Conservation (phyloP, 2,113 vertebrate genomes). For the Pandion haliaetus region DNA sequence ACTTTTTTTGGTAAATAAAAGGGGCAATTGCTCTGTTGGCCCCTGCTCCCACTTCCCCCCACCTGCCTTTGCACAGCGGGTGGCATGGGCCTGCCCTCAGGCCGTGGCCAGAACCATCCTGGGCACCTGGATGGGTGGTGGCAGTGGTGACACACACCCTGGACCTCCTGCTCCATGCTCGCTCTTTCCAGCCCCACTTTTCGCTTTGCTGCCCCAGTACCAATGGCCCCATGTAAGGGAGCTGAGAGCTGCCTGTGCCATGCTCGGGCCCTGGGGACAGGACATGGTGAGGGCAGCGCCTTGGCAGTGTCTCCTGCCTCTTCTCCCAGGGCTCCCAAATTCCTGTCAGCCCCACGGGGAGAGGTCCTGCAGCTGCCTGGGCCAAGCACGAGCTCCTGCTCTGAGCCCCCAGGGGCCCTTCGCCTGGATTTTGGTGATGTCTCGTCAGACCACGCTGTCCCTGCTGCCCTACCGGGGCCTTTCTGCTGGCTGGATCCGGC, state of each 20-base stretch:
- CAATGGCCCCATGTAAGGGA: fast-evolving
- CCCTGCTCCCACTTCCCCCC: fast-evolving
- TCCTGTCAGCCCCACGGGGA: background rate
- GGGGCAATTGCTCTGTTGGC: background rate
- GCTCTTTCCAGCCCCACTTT: background rate
- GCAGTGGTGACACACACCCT: background rate
- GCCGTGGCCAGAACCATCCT: background rate
- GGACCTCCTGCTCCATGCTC: fast-evolving
- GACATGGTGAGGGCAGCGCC: background rate
- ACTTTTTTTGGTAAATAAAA: background rate
- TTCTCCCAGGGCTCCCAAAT: background rate
- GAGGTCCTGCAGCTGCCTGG: fast-evolving
- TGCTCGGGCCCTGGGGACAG: background rate
- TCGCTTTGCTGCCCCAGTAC: background rate
- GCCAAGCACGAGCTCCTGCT: background rate
- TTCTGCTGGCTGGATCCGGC: background rate
- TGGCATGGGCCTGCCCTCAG: background rate
- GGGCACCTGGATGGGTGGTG: background rate
- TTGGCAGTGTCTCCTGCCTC: too few species aligned
- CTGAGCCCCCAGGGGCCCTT: fast-evolving
- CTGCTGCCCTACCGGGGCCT: background rate
- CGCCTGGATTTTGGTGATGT: background rate
- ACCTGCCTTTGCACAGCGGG: background rate
- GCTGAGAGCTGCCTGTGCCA: background rate
- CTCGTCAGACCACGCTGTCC: background rate